phyloP scores from a whole-genome alignment of 2,113 vertebrate species.

The Tetraodon nigroviridis region DNA sequence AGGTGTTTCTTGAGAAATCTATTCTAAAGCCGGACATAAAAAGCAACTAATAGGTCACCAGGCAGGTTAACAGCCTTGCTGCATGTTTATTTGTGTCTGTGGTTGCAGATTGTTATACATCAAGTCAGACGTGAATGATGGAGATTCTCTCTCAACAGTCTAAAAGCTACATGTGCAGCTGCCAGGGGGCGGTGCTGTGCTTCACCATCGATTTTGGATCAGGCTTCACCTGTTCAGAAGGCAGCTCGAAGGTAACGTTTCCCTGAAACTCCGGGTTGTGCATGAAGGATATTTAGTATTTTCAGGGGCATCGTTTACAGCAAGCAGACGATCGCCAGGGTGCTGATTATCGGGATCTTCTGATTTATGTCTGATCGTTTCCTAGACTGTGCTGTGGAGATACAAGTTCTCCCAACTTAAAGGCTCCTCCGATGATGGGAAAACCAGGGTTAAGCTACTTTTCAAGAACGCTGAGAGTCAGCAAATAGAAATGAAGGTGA shows the following conservation, averaged over 20 bases:
- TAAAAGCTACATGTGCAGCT: constrained; percentile 86
- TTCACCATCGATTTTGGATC: constrained; percentile 86
- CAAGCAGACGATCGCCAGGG: too few relatives aligned
- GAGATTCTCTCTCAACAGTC: constrained; percentile 72
- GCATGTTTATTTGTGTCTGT: too few relatives aligned
- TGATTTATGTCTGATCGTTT: constrained; percentile 4
- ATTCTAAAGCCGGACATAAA: background rate
- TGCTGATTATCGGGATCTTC: constrained; percentile 1
- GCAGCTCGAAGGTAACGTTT: constrained; percentile 77
- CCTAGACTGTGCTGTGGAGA: constrained; percentile 82
- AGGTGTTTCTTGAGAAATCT: too few relatives aligned
- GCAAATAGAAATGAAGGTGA: constrained; percentile 93
- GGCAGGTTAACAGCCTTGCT: too few relatives aligned
- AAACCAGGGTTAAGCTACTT: constrained; percentile 86
- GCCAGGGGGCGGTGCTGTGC: constrained; percentile 80
- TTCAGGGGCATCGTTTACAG: too few relatives aligned
- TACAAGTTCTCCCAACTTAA: constrained; percentile 96
- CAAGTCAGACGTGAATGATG: constrained; percentile 1
- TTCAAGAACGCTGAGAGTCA: constrained; percentile 88
- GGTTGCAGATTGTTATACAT: too few relatives aligned
- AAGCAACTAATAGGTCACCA: background rate
- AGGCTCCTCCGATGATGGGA: constrained; percentile 93
- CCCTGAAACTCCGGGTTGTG: background rate
- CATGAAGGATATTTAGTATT: too few relatives aligned
- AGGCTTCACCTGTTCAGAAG: constrained; percentile 88